Percentiles rank a stretch among this genome's conserved stretches.
Evolutionary conservation across 2,888 invertebrate genomes (phyloP).

Genomic region (Andrena fulva): DNA sequence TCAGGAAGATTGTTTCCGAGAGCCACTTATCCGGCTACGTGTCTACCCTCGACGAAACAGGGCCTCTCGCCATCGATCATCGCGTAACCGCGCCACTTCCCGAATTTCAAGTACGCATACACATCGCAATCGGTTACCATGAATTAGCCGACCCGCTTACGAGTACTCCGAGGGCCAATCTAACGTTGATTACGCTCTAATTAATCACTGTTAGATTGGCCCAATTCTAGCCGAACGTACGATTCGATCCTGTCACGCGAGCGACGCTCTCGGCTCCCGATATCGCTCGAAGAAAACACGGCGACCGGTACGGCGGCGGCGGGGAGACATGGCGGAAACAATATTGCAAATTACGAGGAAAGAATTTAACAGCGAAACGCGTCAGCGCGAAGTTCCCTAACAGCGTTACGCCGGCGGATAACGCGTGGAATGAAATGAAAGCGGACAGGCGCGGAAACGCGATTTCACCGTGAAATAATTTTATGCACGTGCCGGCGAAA

Average conservation of each 20-base stretch:
- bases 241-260: constrained; percentile 29
- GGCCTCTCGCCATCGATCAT: constrained; percentile 74
- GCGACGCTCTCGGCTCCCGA: constrained; percentile 37
- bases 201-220: constrained; percentile 71
- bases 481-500: constrained; percentile 70
- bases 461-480: constrained; percentile 66
- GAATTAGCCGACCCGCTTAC: constrained; percentile 65
- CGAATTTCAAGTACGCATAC: constrained; percentile 69
- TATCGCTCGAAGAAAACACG: not conserved
- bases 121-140: constrained; percentile 71
- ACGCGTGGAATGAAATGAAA: constrained; percentile 11
- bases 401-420: constrained; percentile 10
- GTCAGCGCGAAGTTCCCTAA: constrained; percentile 24
- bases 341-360: constrained; percentile 14
- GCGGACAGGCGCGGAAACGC: constrained; percentile 27
- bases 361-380: constrained; percentile 22
- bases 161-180: constrained; percentile 70
- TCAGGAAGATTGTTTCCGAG: constrained; percentile 72
- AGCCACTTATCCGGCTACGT: constrained; percentile 61
- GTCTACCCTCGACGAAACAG: constrained; percentile 62
- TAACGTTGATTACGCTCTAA: constrained; percentile 71
- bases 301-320: not conserved
- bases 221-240: constrained; percentile 41
- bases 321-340: not conserved
- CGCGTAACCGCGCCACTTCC: constrained; percentile 68